These are phyloP conservation scores for Myotis findleyi DNA, from an alignment of 2,797 vertebrate species.

Conservation along the genomic window DNA sequence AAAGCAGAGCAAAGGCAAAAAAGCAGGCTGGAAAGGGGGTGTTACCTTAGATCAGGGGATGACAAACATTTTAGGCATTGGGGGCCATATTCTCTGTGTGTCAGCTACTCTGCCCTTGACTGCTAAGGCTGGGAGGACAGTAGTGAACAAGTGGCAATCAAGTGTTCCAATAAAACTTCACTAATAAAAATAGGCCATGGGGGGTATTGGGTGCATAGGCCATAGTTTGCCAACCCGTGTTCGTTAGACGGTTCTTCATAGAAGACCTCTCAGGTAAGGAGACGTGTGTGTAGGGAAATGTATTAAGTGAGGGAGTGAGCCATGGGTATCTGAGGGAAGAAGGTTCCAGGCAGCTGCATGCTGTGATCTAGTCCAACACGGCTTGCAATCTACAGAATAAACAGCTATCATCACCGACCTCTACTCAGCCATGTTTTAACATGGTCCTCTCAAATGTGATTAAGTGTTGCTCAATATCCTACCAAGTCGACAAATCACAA, in stretches of 20 bases:
- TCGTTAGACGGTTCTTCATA: background rate
- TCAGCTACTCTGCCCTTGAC: background rate
- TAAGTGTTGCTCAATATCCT: background rate
- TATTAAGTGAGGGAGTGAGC: background rate
- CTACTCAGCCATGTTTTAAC: background rate
- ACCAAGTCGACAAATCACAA: background rate
- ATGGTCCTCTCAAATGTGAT: background rate
- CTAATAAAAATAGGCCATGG: background rate
- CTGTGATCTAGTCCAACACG: background rate
- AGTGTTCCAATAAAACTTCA: conserved; percentile 12
- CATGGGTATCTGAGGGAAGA: background rate
- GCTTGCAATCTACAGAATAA: background rate
- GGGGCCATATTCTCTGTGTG: background rate
- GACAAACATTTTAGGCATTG: background rate
- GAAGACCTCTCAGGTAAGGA: background rate
- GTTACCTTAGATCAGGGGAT: background rate
- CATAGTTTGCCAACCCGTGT: background rate
- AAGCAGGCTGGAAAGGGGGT: background rate
- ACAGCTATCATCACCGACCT: background rate
- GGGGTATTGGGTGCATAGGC: background rate
- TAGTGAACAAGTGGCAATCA: background rate
- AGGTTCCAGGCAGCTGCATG: background rate
- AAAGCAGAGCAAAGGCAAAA: background rate
- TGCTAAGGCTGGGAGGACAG: background rate
- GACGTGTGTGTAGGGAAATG: background rate